Base-by-base conservation (phyloP, 92 coral and sea anemone species). In the Zoanthus gigantus region DNA sequence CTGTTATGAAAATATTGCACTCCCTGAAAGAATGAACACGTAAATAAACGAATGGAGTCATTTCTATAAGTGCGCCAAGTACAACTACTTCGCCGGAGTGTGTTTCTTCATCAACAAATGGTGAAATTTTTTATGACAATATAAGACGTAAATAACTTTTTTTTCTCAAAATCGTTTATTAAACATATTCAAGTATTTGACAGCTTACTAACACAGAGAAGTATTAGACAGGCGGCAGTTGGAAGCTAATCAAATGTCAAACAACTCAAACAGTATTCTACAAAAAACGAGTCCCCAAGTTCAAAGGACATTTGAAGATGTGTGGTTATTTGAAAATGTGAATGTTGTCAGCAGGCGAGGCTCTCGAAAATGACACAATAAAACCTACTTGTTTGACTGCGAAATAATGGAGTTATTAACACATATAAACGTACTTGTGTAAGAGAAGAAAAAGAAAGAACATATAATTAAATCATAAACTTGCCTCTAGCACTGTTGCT, bases 211-310 rank as follows among this genome's bases (percentile, higher is more conserved):
- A 4, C 52, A 4, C 56, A 7, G 56, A 50, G 56, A 50, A 3
- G 56, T 3, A 50, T 63, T 28, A 17, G 69, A 63, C 69, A 63
- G 7, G 10, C 28, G 5, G 28, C 9, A 63, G 69, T 63, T 63
- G 69, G 28, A 63, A 7, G 9, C 31, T 9, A 74, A 81, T 66
- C 74, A 81, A 81, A 81, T 47, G 56, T 66, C 85, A 66, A 13
- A 23, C 9, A 12, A 30, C 74, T 34, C 34, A 44, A 79, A 18
- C 6, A 46, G n/a, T 18, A 44, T 17, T 81, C 10, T 44, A 46
- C 23, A n/a, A 28, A 5, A 61, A 66, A 65, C 76, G 67, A 46
- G 9, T 37, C n/a, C 60, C 9, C 23, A 9, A 7, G 48, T 30
- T 58, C 54, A 61, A 61, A n/a, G 30, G n/a, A 61, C 15, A 17